Conservation (phyloP, 1,140 invertebrate genomes). For the Holcopasites calliopsidis region DNA sequence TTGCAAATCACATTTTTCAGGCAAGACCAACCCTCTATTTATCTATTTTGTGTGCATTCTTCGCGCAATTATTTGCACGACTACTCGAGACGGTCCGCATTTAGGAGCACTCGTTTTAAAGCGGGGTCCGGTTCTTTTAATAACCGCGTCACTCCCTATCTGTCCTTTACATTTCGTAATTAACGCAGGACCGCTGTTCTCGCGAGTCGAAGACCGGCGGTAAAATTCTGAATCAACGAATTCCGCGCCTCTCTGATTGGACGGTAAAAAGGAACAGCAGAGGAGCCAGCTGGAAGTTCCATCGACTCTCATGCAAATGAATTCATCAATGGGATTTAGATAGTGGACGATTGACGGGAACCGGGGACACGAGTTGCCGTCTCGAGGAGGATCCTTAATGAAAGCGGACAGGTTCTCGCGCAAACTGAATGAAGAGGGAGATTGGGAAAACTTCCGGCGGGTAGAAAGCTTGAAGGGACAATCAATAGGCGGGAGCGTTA, state of each 20-base stretch:
- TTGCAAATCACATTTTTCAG: slow-evolving; percentile 42
- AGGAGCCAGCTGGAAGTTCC: not conserved
- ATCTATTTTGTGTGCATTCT: slow-evolving; percentile 19
- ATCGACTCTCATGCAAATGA: not conserved
- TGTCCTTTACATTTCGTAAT: not conserved
- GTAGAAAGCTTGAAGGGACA: not conserved
- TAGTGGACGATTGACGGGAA: not conserved
- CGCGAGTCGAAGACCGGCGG: not conserved
- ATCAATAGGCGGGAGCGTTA: slow-evolving; percentile 18
- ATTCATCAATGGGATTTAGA: not conserved
- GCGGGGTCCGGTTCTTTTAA: not conserved
- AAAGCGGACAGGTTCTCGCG: not conserved
- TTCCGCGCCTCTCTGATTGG: not conserved
- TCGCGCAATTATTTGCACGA: slow-evolving; percentile 22
- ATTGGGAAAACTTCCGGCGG: not conserved
- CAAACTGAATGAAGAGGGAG: not conserved
- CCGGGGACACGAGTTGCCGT: not conserved
- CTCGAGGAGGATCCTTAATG: slow-evolving; percentile 6
- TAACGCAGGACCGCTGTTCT: not conserved
- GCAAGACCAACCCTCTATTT: not conserved
- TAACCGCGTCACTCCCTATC: not conserved
- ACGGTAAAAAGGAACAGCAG: not conserved
- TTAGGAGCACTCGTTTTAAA: not conserved
- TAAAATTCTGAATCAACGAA: too few species aligned
- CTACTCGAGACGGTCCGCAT: not conserved